These are phyloP conservation scores for Hippocampus zosterae DNA, from an alignment of 2,113 vertebrate genomes.

Conservation along the genomic window DNA sequence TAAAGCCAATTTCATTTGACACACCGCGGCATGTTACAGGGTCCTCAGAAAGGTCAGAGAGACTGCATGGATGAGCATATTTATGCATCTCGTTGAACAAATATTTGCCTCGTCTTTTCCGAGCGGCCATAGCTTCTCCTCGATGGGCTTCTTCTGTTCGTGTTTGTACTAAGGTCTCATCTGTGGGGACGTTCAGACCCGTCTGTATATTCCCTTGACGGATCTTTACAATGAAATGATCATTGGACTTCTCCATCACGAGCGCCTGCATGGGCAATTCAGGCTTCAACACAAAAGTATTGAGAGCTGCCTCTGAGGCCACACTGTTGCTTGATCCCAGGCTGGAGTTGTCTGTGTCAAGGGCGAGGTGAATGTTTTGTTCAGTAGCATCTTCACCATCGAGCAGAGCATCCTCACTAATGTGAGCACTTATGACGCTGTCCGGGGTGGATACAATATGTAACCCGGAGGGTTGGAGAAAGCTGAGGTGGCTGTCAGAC, in stretches of 20 bases:
- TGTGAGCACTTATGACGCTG: conserved; percentile 85
- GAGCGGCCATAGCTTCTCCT: not conserved
- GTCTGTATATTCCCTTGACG: conserved; percentile 65
- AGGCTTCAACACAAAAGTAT: conserved; percentile 78
- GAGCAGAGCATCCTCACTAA: conserved; percentile 85
- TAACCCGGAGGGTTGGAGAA: conserved; percentile 74
- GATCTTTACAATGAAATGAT: conserved; percentile 94
- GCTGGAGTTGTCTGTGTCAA: conserved; percentile 93
- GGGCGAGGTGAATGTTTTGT: conserved; percentile 89
- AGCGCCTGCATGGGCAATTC: conserved; percentile 91
- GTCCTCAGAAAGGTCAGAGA: not conserved
- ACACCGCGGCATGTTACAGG: not conserved
- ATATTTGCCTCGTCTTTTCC: conserved; percentile 3
- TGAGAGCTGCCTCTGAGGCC: conserved; percentile 58
- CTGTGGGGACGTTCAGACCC: conserved; percentile 11
- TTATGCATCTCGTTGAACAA: not conserved
- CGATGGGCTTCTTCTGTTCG: conserved; percentile 20
- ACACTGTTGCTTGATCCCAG: conserved; percentile 77
- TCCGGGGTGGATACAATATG: conserved; percentile 72
- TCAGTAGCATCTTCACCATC: conserved; percentile 90
- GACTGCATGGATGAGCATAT: not conserved
- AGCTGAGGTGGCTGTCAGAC: conserved; percentile 92
- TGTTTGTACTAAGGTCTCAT: conserved; percentile 32
- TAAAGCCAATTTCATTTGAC: not conserved
- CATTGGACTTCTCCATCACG: conserved; percentile 93